Evolutionary conservation across 2,888 invertebrate genomes (phyloP), one percentile per base, ranked within the genome.

Genomic region (Chrysina gloriosa): DNA sequence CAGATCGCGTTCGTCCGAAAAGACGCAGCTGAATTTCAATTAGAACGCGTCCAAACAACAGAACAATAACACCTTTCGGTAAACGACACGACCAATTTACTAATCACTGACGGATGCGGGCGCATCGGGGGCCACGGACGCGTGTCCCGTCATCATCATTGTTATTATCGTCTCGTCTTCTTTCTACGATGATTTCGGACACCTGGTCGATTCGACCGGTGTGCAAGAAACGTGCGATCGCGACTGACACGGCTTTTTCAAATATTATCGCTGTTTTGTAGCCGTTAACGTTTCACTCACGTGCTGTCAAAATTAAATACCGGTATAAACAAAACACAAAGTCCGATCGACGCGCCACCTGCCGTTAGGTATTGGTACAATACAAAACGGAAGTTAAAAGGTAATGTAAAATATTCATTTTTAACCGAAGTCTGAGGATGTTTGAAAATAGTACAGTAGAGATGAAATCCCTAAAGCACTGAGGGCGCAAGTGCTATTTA

Each of bases 21-120:
- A 61, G 45, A 45, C 45, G 58, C 58, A 61, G 58, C 58, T 61
- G 58, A 61, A 61, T 42, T 61, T 42, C 42, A 42, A 61, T 61
- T 61, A 42, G 45, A 23, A 42, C 42, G 58, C 42, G 42, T n/a
- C n/a, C n/a, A n/a, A n/a, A n/a, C n/a, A n/a, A n/a, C n/a, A n/a
- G n/a, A n/a, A n/a, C 31, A 16, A 25, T 7, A 29, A 42, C 58
- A 61, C 58, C 58, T 69, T 71, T 61, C 52, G 29, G 65, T 69
- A 69, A 64, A 16, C 56, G 56, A 72, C 67, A 64, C 36, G 63
- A 64, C 68, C 70, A 72, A 72, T 72, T 72, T 72, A 69, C 69
- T 70, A 70, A 67, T 64, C 50, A 64, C 50, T 27, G 64, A 65
- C 52, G 64, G 67, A 70, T 71, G 63, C 52, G 63, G 67, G 69